Evolutionary conservation across 2,888 invertebrate species (phyloP).

Genomic region (Rotaria macrura): DNA sequence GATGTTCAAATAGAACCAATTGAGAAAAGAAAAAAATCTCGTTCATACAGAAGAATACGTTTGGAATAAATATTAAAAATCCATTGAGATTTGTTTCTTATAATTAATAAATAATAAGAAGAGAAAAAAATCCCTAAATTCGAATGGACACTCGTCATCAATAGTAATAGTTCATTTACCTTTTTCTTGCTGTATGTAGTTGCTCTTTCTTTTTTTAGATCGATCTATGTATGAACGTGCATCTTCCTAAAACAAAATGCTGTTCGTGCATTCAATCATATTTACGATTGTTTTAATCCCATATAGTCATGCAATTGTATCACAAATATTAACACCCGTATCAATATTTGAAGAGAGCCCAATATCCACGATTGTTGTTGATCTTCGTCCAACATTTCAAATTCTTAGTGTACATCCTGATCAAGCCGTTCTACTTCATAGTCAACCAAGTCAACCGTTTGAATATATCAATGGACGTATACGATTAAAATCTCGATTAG

Average conservation of each 20-base stretch:
- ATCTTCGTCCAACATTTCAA: neutral
- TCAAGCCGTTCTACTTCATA: neutral
- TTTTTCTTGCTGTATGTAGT: too few species aligned
- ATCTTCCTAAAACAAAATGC: neutral
- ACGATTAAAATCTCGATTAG: constrained; percentile 13
- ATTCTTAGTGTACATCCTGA: neutral
- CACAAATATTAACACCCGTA: constrained; percentile 6
- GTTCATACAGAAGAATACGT: neutral
- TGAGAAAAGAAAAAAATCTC: neutral
- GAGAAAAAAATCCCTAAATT: neutral
- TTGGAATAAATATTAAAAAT: neutral
- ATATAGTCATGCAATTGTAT: neutral
- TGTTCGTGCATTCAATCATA: neutral
- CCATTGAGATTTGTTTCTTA: neutral
- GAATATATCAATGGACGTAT: constrained; percentile 14
- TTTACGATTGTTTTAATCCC: neutral
- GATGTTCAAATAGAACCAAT: constrained; percentile 8
- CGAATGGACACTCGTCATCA: neutral
- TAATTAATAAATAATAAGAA: neutral
- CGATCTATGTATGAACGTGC: neutral
- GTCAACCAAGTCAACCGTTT: constrained; percentile 20
- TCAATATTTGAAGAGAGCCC: constrained; percentile 15
- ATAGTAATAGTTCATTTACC: neutral
- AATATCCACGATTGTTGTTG: neutral
- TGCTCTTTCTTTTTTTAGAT: neutral